Percentiles rank a stretch among this genome's conserved stretches.
Evolutionary conservation across 2,113 vertebrate genomes (phyloP).

Genomic region (Pterocles orientalis): DNA sequence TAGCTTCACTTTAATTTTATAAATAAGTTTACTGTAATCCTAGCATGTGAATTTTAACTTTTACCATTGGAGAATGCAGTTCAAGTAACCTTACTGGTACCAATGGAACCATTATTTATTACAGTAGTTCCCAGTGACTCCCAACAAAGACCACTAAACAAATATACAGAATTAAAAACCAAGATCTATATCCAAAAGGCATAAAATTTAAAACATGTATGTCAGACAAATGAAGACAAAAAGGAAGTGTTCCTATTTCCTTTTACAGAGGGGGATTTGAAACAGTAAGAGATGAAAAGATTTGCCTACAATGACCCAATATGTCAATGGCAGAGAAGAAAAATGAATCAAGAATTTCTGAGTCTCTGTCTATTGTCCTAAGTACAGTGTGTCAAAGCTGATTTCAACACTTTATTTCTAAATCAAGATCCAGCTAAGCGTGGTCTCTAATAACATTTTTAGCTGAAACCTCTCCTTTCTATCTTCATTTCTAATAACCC

Average conservation of each 20-base stretch:
- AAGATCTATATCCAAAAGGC: neutral
- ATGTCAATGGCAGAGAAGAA: neutral
- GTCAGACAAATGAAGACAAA: neutral
- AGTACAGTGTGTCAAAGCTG: neutral
- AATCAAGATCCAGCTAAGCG: neutral
- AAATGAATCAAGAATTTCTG: neutral
- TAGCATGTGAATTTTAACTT: conserved; percentile 33
- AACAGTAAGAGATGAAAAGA: neutral
- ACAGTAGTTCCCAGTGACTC: neutral
- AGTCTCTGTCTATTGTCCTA: neutral
- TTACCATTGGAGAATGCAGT: neutral
- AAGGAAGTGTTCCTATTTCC: neutral
- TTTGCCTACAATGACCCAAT: neutral
- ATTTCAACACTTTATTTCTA: neutral
- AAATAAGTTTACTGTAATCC: neutral
- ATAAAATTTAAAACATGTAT: neutral
- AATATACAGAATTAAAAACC: neutral
- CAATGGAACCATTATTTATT: neutral
- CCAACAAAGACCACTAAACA: neutral
- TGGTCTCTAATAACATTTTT: neutral
- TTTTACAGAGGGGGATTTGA: neutral
- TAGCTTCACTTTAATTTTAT: conserved; percentile 69
- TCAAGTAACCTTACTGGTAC: neutral
- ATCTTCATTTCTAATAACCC: neutral
- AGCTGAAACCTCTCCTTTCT: neutral